Evolutionary conservation across 2,888 invertebrate species (phyloP), one percentile per base, ranked within the genome.

Genomic region (Crepidodera aurea): DNA sequence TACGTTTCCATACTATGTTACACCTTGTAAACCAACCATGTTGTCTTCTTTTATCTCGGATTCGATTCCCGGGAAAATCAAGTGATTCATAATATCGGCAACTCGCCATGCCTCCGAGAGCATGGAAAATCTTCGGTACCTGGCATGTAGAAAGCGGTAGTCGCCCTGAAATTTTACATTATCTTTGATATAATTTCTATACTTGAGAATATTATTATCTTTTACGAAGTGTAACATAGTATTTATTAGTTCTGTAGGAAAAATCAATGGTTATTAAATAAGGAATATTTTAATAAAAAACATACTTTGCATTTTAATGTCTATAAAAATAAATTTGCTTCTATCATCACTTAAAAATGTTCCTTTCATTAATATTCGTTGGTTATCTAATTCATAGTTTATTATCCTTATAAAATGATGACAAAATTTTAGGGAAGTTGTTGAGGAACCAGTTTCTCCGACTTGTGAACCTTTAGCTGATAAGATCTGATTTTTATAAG

Each of bases 401-500:
- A 1, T 10, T 51, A 42, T 32, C 44, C 54, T 55, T 63, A 51
- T 55, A 64, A 67, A 32, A 63, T 68, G 68, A 68, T 66, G 68
- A 62, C 12, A 48, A 53, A 6, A 15, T 29, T 18, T 29, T 50
- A 50, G 51, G 62, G 76, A 77, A 79, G 80, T 80, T 77, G 81
- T 81, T 66, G 81, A 81, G 80, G 67, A 73, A 70, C 54, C 66
- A 61, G 40, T 70, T 74, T 75, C 75, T 80, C 80, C 79, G 71
- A 78, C 77, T 78, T 53, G 60, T 81, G 80, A 80, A 64, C 58
- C 66, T 58, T 63, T 66, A 66, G 88, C 88, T 88, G 88, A 88
- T 88, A 88, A 88, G 88, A 88, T 87, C 88, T 88, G 88, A 88
- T 71, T 70, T 63, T 40, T 57, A 57, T 53, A 51, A 58, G 48